phyloP scores from a whole-genome alignment of 2,797 vertebrate genomes.

The Hydrocynus forskahlii region DNA sequence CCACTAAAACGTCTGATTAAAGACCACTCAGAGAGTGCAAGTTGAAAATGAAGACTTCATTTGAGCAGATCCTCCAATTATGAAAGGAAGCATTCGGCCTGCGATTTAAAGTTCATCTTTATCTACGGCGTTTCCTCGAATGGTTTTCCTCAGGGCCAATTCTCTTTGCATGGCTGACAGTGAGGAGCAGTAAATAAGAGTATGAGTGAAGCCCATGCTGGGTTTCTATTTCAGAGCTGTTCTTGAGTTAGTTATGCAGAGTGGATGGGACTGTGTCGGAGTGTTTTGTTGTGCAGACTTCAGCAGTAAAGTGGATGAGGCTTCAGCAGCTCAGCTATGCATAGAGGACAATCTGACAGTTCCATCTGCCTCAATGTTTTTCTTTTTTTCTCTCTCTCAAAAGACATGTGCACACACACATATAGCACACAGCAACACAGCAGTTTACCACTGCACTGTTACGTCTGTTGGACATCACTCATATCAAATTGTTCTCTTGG shows the following conservation, averaged over 20 bases:
- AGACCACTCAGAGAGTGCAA: background rate
- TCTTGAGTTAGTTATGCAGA: slow-evolving; percentile 48
- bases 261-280: slow-evolving; percentile 49
- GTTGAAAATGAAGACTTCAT: slow-evolving; percentile 21
- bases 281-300: slow-evolving; percentile 52
- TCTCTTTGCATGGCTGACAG: slow-evolving; percentile 54
- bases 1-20: slow-evolving; percentile 34
- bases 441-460: slow-evolving; percentile 37
- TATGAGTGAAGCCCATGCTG: slow-evolving; percentile 55
- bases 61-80: slow-evolving; percentile 20
- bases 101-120: slow-evolving; percentile 23
- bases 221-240: slow-evolving; percentile 54
- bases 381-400: background rate
- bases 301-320: slow-evolving; percentile 56
- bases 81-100: slow-evolving; percentile 17
- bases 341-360: slow-evolving; percentile 62
- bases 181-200: slow-evolving; percentile 41
- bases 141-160: slow-evolving; percentile 21
- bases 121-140: slow-evolving; percentile 14
- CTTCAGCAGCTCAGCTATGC: slow-evolving; percentile 61
- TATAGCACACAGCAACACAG: slow-evolving; percentile 9
- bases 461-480: slow-evolving; percentile 51
- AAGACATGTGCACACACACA: slow-evolving; percentile 24
- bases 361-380: slow-evolving; percentile 60
- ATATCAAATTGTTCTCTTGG: slow-evolving; percentile 44